Evolutionary conservation across 2,797 vertebrate species (phyloP).

Genomic region (Pseudotriccus pelzelni): DNA sequence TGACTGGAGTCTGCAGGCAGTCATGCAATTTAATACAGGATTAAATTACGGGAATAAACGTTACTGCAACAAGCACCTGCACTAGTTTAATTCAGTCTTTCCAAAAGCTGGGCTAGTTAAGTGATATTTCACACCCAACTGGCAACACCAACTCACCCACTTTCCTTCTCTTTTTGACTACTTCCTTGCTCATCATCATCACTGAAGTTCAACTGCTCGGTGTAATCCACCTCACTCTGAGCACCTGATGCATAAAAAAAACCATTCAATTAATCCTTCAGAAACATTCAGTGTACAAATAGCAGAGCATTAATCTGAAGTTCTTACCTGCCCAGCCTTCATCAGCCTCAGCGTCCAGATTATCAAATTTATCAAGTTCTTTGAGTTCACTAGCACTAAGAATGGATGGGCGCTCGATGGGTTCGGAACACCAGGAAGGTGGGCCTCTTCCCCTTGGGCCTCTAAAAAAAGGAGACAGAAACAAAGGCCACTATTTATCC

Average conservation of each 20-base stretch:
- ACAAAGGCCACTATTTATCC: not conserved
- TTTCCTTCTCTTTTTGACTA: conserved; percentile 88
- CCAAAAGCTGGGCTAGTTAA: not conserved
- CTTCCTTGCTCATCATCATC: conserved; percentile 96
- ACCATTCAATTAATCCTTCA: not conserved
- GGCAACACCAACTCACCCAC: conserved; percentile 78
- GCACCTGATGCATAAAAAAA: conserved; percentile 81
- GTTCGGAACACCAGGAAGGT: conserved; percentile 88
- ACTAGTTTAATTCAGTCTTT: not conserved
- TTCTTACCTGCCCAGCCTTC: conserved; percentile 97
- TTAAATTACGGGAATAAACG: not conserved
- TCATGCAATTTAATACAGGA: not conserved
- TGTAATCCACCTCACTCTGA: conserved; percentile 98
- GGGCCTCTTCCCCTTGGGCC: conserved; percentile 81
- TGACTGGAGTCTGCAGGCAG: not conserved
- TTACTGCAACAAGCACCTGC: not conserved
- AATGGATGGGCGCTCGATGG: conserved; percentile 91
- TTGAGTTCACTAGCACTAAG: conserved; percentile 96
- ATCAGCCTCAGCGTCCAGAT: conserved; percentile 93
- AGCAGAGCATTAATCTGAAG: not conserved
- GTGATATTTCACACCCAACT: not conserved
- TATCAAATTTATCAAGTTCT: conserved; percentile 95
- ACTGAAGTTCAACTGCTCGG: conserved; percentile 98
- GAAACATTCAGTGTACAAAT: not conserved
- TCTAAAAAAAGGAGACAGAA: conserved; percentile 67